phyloP scores from a whole-genome alignment of 1,140 invertebrate species.

The Argopecten irradians region DNA sequence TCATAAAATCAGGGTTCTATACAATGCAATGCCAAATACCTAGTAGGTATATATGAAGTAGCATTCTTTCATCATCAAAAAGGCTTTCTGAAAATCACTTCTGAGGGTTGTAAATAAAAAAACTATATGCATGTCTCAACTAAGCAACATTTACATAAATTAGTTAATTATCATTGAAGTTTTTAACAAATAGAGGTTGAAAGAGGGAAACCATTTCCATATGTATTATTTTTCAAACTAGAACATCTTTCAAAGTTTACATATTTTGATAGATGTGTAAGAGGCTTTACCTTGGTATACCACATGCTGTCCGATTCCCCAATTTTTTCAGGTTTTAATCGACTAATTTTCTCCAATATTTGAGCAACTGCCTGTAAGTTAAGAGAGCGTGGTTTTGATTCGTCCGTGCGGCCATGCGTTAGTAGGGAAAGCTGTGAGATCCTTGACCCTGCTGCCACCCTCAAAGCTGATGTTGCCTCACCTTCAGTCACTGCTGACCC shows the following conservation, averaged over 20 bases:
- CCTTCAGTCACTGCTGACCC: conserved; percentile 65
- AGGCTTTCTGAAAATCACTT: too few species aligned
- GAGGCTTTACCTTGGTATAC: conserved; percentile 71
- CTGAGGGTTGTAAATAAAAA: too few species aligned
- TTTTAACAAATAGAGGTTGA: too few species aligned
- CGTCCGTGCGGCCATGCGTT: conserved; percentile 67
- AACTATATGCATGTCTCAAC: too few species aligned
- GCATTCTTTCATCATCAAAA: too few species aligned
- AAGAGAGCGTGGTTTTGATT: conserved; percentile 65
- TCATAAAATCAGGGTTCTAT: not conserved
- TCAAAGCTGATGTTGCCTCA: conserved; percentile 69
- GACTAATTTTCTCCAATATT: conserved; percentile 62
- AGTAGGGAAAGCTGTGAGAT: conserved; percentile 74
- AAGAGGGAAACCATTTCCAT: too few species aligned
- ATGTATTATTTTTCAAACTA: too few species aligned
- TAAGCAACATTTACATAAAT: too few species aligned
- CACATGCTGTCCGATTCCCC: conserved; percentile 69
- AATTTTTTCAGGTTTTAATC: conserved; percentile 67
- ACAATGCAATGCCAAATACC: not conserved
- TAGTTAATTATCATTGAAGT: too few species aligned
- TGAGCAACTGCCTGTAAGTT: conserved; percentile 64
- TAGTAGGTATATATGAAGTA: too few species aligned
- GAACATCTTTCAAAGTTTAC: too few species aligned
- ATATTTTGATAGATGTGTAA: too few species aligned
- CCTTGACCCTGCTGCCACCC: conserved; percentile 73